Evolutionary conservation across 2,888 invertebrate species (phyloP).

Genomic region (Auanema freiburgensis): DNA sequence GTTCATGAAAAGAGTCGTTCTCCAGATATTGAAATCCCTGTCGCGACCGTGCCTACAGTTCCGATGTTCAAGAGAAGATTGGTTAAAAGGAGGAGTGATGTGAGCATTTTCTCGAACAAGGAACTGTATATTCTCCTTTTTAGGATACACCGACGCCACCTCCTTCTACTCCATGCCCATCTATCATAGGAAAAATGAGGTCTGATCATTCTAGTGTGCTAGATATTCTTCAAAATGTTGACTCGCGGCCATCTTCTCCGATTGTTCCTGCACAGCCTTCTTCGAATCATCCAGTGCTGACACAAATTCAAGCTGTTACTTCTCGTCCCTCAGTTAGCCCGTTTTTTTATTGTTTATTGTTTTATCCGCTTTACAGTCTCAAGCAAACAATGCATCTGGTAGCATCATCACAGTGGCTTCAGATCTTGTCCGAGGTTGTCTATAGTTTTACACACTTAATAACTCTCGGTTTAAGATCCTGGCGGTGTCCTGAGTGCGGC

Average conservation of each 20-base stretch:
- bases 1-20: neutral
- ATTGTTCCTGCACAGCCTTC: neutral
- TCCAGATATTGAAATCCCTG: neutral
- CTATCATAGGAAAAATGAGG: neutral
- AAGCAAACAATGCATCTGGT: no score
- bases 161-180: neutral
- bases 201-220: neutral
- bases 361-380: no score
- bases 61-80: constrained; percentile 4
- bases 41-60: neutral
- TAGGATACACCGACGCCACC: neutral
- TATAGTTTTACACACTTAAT: no score
- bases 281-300: neutral
- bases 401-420: neutral
- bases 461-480: constrained; percentile 2
- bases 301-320: no score
- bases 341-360: no score
- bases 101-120: neutral
- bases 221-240: neutral
- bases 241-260: neutral
- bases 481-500: neutral
- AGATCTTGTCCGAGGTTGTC: constrained; percentile 4
- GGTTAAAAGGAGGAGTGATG: neutral
- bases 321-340: no score
- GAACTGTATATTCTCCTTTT: neutral